Evolutionary conservation across 2,888 invertebrate genomes (phyloP).

Genomic region (Dexiosoma caninum): DNA sequence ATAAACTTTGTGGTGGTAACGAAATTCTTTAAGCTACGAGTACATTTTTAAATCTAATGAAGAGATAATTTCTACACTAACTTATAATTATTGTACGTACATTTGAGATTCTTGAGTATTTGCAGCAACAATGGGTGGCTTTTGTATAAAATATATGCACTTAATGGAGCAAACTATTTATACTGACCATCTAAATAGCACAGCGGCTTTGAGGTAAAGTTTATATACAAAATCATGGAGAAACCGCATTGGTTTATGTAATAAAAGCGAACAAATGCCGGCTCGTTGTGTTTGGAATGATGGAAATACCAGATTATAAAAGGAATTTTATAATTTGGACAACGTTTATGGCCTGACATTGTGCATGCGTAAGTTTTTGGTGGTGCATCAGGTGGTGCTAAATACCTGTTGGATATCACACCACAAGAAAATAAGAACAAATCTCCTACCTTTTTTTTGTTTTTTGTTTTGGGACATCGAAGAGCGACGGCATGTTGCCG

Average conservation of each 20-base stretch:
- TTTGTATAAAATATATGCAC: background rate
- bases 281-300: slow-evolving; percentile 21
- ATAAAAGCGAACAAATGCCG: background rate
- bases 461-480: too few relatives aligned
- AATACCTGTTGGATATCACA: slow-evolving; percentile 55
- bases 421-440: slow-evolving; percentile 36
- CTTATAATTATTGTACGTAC: slow-evolving; percentile 24
- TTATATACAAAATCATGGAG: slow-evolving; percentile 26
- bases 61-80: slow-evolving; percentile 12
- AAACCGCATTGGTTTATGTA: background rate
- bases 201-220: slow-evolving; percentile 7
- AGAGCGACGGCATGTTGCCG: background rate
- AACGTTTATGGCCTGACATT: background rate
- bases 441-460: slow-evolving; percentile 12
- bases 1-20: background rate
- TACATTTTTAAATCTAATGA: slow-evolving; percentile 18
- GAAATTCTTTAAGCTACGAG: too few relatives aligned
- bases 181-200: background rate
- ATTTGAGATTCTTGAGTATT: slow-evolving; percentile 2
- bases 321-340: background rate
- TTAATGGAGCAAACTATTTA: background rate
- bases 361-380: slow-evolving; percentile 18
- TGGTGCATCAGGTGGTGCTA: background rate
- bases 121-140: slow-evolving; percentile 26
- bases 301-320: slow-evolving; percentile 44